A percentile compares a stretch with the other conserved stretches of the same genome.
phyloP scores from a whole-genome alignment of 2,888 invertebrate genomes.

The Hipparchia sbordonii region DNA sequence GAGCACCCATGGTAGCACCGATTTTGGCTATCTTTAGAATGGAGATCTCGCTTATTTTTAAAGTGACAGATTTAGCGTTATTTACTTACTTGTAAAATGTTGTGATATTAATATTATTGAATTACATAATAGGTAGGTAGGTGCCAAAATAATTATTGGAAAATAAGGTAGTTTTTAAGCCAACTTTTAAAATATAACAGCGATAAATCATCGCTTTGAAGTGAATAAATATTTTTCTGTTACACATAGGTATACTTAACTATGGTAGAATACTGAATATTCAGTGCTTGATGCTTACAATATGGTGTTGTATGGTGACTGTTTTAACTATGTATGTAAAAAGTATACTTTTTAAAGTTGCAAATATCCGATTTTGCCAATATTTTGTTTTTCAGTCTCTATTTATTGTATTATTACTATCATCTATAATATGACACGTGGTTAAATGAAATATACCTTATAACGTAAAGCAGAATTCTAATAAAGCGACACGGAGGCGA shows the following conservation, averaged over 20 bases:
- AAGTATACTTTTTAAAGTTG: no score
- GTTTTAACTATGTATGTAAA: neutral
- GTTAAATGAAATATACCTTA: slow-evolving; percentile 6
- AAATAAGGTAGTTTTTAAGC: neutral
- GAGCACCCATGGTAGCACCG: slow-evolving; percentile 72
- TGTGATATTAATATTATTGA: neutral
- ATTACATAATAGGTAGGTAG: neutral
- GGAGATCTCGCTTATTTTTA: slow-evolving; percentile 2
- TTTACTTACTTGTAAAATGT: neutral
- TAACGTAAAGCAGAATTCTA: slow-evolving; percentile 20
- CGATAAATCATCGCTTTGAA: no score
- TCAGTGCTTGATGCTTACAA: neutral
- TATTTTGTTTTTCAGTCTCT: slow-evolving; percentile 25
- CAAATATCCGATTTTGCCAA: neutral
- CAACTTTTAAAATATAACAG: neutral
- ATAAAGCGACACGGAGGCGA: slow-evolving; percentile 32
- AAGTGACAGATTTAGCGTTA: slow-evolving; percentile 1
- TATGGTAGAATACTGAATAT: neutral
- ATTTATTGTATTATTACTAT: slow-evolving; percentile 24
- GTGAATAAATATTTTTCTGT: no score
- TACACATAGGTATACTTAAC: neutral
- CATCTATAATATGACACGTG: slow-evolving; percentile 39
- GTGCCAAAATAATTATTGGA: neutral
- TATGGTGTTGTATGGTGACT: neutral
- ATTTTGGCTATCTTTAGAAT: slow-evolving; percentile 41